Evolutionary conservation across 1,140 invertebrate genomes (phyloP), one percentile per base, ranked within the genome.

Genomic region (Danaus plexippus): DNA sequence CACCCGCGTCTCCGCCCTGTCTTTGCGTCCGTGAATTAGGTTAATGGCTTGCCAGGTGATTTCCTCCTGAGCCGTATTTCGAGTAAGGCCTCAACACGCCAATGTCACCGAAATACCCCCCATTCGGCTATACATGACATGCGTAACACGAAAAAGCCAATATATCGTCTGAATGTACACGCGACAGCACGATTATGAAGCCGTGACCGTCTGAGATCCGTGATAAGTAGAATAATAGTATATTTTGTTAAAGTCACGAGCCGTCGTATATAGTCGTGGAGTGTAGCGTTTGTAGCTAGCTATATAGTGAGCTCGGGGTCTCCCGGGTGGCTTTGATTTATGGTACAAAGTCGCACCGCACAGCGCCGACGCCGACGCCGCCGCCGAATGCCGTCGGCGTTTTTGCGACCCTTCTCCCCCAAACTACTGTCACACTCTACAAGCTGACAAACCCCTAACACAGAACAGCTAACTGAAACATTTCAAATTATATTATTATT

Each of bases 31-130:
- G 76, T 84, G 81, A 86, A 86, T 86, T 86, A 82, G 81, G 81
- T 85, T 86, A 85, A 86, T 86, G 80, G 83, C 75, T 74, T 85
- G 83, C 81, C 81, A 86, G 83, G 83, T 85, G 79, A 86, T 83
- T 86, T 86, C 79, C 77, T 84, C 74, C 78, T 84, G 65, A 86
- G 74, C 71, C 69, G 71, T 80, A 73, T 81, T 80, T 81, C 72
- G 72, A 77, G 70, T 72, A 74, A 77, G 74, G 73, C 73, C 75
- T 71, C 61, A 64, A 73, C 76, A 81, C 79, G 70, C 75, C 75
- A 80, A 77, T 77, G 71, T 73, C 73, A 65, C 70, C 70, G 64
- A 71, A 75, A 81, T 56, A 73, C 58, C 71, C 67, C 63, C 64
- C 61, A 71, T 61, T 65, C 53, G 61, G 71, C 62, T 71, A 63